Evolutionary conservation across 2,797 vertebrate species (phyloP), one percentile per base, ranked within the genome.

Genomic region (Spea hammondii): DNA sequence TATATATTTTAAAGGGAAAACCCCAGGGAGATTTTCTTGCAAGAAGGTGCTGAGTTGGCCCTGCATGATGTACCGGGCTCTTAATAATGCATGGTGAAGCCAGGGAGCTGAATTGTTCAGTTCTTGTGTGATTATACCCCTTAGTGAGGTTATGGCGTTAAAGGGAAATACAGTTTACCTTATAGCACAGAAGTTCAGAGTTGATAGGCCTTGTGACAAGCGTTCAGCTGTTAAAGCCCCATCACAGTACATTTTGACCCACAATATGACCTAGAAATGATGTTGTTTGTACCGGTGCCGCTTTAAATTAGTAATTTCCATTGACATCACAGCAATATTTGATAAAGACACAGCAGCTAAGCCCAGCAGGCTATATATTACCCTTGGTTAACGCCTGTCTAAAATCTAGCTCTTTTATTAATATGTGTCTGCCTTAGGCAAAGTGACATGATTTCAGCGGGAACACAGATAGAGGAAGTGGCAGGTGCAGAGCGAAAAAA

Each of bases 401-500:
- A 17, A 62, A 14, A 32, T 62, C n/a, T 6, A 5, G 14, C 9
- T 62, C 59, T 17, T 62, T 32, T 62, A 62, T 17, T 62, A 62
- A 62, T 62, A 32, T 17, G 32, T 62, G 59, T 62, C 59, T 62
- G 59, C 59, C 59, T 62, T 62, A 62, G 59, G 59, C 59, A 4
- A 62, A 62, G 59, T 62, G 59, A 62, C 59, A 62, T 62, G n/a
- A 62, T 62, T 17, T 62, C 59, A 62, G 59, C 13, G 44, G 32
- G 45, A 65, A 65, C 11, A 45, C 8, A 65, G 45, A 65, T 5
- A 65, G 60, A 64, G 64, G 73, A 79, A 79, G 62, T 72, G 44
- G 32, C 62, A 78, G 77, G 46, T 67, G 77, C 46, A 51, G 70
- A 51, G 70, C 57, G 13, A 51, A 13, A 78, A 45, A 59, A 72